Evolutionary conservation across 35 echinoderm and acorn worm species (phyloP).

Genomic region (Strongylocentrotus purpuratus): DNA sequence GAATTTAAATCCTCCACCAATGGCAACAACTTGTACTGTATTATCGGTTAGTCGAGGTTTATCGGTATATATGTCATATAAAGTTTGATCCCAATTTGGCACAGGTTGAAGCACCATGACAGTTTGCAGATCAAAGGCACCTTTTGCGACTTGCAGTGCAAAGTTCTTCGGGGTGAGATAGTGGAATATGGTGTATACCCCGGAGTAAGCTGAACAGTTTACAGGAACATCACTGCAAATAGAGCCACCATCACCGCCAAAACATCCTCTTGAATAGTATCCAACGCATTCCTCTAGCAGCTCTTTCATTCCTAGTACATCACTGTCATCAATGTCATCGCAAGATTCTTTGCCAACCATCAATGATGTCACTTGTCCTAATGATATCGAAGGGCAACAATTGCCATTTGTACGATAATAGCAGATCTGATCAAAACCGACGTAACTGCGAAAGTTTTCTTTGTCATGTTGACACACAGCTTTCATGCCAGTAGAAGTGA

Average conservation of each 20-base stretch:
- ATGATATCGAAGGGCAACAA: slow-evolving; percentile 71
- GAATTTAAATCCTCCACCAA: slow-evolving; percentile 67
- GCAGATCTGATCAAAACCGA: neutral
- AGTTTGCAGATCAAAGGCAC: neutral
- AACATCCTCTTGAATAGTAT: neutral
- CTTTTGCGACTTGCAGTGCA: neutral
- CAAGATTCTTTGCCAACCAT: slow-evolving; percentile 71
- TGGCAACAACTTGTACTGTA: slow-evolving; percentile 37
- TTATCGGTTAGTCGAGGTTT: slow-evolving; percentile 38
- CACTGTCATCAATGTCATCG: slow-evolving; percentile 60
- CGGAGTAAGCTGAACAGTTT: neutral
- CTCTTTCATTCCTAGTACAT: slow-evolving; percentile 36
- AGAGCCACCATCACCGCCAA: neutral
- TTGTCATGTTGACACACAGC: slow-evolving; percentile 24
- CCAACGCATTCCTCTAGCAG: slow-evolving; percentile 59
- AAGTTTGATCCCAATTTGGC: neutral
- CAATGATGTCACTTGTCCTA: slow-evolving; percentile 67
- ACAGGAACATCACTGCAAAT: neutral
- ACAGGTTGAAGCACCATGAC: neutral
- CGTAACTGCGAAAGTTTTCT: neutral
- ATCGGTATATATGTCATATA: slow-evolving; percentile 57
- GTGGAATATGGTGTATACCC: slow-evolving; percentile 6
- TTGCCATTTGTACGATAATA: neutral
- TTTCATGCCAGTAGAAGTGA: neutral
- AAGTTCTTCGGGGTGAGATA: neutral